A percentile compares a stretch with the other conserved stretches of the same genome.
Conservation (phyloP, 2,797 vertebrate species). For the Sebastes nivosus region DNA sequence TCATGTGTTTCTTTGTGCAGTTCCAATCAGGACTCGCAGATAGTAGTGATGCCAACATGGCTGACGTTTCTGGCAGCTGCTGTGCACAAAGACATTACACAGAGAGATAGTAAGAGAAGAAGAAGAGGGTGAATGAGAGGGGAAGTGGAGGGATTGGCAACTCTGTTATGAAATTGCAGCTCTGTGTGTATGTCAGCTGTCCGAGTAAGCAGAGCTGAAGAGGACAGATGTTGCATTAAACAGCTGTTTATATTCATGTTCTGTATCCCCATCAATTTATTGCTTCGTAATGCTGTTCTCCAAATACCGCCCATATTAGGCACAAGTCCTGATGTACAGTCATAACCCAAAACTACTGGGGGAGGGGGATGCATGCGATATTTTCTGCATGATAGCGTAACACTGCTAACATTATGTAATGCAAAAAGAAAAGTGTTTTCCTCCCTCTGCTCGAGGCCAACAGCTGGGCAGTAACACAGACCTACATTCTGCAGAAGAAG, state of each 20-base stretch:
- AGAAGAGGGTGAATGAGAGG: background rate
- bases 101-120: background rate
- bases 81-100: background rate
- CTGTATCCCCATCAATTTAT: background rate
- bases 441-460: constrained; percentile 10
- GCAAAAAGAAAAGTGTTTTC: constrained; percentile 21
- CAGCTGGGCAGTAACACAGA: constrained; percentile 35
- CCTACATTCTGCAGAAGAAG: background rate
- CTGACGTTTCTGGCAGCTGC: constrained; percentile 3
- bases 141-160: constrained; percentile 19
- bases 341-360: background rate
- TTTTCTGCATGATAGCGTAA: constrained; percentile 16
- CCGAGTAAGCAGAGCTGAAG: constrained; percentile 24
- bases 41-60: background rate
- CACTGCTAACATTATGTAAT: constrained; percentile 46
- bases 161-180: constrained; percentile 29
- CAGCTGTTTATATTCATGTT: constrained; percentile 41
- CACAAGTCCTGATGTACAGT: constrained; percentile 1
- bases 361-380: background rate
- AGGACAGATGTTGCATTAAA: constrained; percentile 62
- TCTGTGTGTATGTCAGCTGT: constrained; percentile 31
- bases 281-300: constrained; percentile 1
- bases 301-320: constrained; percentile 41
- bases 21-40: background rate
- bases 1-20: background rate